Percentiles rank a stretch among this genome's conserved stretches.
These are phyloP conservation scores for Baccha elongata DNA, from an alignment of 2,888 invertebrate species.

Conservation along the genomic window DNA sequence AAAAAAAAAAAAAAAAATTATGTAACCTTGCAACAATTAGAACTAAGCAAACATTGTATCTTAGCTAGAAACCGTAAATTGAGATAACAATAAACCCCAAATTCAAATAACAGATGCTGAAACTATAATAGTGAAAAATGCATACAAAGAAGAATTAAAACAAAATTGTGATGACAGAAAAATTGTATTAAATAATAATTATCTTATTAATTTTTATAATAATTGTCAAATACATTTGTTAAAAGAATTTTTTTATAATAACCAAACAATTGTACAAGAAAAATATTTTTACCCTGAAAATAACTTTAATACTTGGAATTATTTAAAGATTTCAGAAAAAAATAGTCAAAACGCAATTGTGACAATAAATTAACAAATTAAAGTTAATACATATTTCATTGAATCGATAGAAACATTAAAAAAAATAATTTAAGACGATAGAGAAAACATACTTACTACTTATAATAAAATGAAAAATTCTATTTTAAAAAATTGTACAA, in stretches of 20 bases:
- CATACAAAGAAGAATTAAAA: slow-evolving; percentile 27
- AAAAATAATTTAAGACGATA: slow-evolving; percentile 44
- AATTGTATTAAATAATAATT: too few species aligned
- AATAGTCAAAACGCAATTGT: slow-evolving; percentile 60
- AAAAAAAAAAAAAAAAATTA: too few species aligned
- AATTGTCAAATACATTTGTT: slow-evolving; percentile 32
- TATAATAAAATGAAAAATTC: too few species aligned
- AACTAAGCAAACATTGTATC: too few species aligned
- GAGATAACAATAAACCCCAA: too few species aligned
- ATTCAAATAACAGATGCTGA: slow-evolving; percentile 17
- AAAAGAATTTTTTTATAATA: slow-evolving; percentile 19
- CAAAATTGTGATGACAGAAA: too few species aligned
- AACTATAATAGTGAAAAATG: slow-evolving; percentile 20
- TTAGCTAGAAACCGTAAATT: too few species aligned
- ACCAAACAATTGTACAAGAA: too few species aligned
- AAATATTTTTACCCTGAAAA: too few species aligned
- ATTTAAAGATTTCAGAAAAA: slow-evolving; percentile 45
- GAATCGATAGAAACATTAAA: slow-evolving; percentile 56
- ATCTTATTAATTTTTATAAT: too few species aligned
- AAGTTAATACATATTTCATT: slow-evolving; percentile 56
- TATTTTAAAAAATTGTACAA: too few species aligned
- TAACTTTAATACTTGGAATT: too few species aligned
- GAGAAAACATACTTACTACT: slow-evolving; percentile 57
- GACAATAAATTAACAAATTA: slow-evolving; percentile 52
- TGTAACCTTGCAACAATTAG: slow-evolving; percentile 21